A percentile compares a stretch with the other conserved stretches of the same genome.
Conservation (phyloP, 2,113 vertebrate genomes). For the Percina caprodes region DNA sequence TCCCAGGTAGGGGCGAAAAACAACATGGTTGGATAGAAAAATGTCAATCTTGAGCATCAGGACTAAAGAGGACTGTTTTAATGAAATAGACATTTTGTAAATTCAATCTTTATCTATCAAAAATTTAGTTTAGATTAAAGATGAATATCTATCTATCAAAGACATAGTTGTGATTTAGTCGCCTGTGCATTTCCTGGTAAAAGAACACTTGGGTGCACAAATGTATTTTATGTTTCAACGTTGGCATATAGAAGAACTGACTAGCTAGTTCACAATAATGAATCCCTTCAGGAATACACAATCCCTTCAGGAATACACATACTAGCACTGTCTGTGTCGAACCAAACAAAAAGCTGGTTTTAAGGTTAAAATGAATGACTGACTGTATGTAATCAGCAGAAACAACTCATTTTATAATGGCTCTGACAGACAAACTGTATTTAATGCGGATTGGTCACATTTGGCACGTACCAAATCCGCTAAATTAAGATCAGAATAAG, state of each 20-base stretch:
- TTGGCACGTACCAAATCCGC: neutral
- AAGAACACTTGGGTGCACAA: too few relatives aligned
- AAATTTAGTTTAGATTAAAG: neutral
- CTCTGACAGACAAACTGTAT: neutral
- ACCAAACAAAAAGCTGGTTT: conserved; percentile 12
- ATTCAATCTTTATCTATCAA: neutral
- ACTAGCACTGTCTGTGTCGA: neutral
- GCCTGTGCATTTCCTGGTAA: neutral
- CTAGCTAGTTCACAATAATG: neutral
- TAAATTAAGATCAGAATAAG: neutral
- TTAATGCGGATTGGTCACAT: neutral
- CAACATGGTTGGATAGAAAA: neutral
- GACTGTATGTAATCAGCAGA: neutral
- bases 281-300: neutral
- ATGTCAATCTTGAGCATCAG: neutral
- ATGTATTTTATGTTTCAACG: neutral
- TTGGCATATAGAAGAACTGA: conserved; percentile 27
- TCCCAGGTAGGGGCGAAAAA: neutral
- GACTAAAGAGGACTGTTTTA: neutral
- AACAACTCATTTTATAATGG: neutral
- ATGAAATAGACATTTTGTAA: neutral
- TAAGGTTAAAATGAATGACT: neutral
- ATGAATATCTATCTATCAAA: neutral
- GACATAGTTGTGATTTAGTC: neutral
- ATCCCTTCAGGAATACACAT: neutral